Base-by-base conservation (phyloP, 2,888 invertebrate genomes). In the Pollenia angustigena region DNA sequence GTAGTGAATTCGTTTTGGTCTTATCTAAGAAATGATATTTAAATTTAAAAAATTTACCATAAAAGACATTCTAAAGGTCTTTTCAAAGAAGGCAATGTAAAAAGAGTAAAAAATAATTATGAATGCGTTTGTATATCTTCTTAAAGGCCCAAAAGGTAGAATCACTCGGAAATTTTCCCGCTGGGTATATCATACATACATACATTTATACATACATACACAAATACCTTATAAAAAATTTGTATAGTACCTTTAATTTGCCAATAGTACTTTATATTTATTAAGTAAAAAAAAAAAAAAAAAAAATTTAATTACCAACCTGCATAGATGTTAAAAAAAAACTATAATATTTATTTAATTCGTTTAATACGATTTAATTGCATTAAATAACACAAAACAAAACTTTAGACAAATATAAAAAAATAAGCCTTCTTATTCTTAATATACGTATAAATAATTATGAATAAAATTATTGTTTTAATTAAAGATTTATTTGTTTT, bases 231-330 rank as follows among this genome's bases (percentile, higher is more conserved):
- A 32, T 6, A 4, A 6, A 40, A 40, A 75, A 44, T 56, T 32
- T 79, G 50, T 64, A 80, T 44, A 71, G 64, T 72, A 81, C 62
- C 72, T 64, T 48, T 82, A 62, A 64, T 82, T 82, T 82, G 76
- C 76, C 82, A 82, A 82, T 54, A 69, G 54, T 48, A 76, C 40
- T 60, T 76, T 82, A 46, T 12, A 75, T 60, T 64, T 32, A 75
- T 48, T 32, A 71, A 48, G 32, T 52, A 60, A 48, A 14, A 12
- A 66, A 10, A 66, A 48, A 14, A 12, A 66, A 10, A 66, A 44
- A 8, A 1, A 18, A 52, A 7, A 75, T 64, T 4, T 7, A 46
- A 54, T 46, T 66, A 23, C 46, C 12, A 14, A 48, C 11, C 40
- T 9, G 32, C 10, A 66, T 46, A 44, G 7, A 44, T 52, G 50